A percentile compares a stretch with the other conserved stretches of the same genome.
Evolutionary conservation across 2,113 vertebrate genomes (phyloP).

Genomic region (Beaufortia kweichowensis): DNA sequence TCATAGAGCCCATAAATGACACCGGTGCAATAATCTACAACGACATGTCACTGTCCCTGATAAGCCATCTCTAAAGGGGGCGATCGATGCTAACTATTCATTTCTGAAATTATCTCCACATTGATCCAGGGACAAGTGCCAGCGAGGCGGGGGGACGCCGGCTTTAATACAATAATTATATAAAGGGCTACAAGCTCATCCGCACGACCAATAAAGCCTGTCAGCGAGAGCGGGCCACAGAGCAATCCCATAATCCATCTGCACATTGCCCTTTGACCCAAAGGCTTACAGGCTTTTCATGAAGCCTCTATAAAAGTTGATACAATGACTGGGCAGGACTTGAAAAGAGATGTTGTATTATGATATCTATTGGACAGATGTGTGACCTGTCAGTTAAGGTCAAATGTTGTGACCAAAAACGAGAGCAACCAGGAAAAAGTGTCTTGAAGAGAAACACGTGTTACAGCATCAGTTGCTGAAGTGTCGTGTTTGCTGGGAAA

Average conservation of each 20-base stretch:
- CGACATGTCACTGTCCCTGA: slow-evolving; percentile 85
- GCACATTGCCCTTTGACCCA: slow-evolving; percentile 90
- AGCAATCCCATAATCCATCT: slow-evolving; percentile 98
- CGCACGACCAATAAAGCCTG: slow-evolving; percentile 96
- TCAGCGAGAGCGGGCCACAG: slow-evolving; percentile 85
- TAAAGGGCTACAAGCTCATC: slow-evolving; percentile 99
- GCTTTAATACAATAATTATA: slow-evolving; percentile 99
- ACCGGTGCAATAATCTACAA: slow-evolving; percentile 93
- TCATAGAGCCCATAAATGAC: slow-evolving; percentile 96
- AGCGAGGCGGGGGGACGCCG: slow-evolving; percentile 83
- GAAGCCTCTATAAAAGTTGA: slow-evolving; percentile 82
- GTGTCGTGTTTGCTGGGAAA: no score
- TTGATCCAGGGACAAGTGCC: slow-evolving; percentile 95
- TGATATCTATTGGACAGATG: slow-evolving; percentile 57
- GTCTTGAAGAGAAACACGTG: no score
- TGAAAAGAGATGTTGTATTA: slow-evolving; percentile 63
- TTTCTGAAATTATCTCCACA: slow-evolving; percentile 99
- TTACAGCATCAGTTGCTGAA: no score
- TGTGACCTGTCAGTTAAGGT: slow-evolving; percentile 48
- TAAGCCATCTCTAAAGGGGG: slow-evolving; percentile 86
- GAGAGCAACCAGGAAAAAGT: no score
- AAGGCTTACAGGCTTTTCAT: slow-evolving; percentile 82
- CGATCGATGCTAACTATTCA: slow-evolving; percentile 99
- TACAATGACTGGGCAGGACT: slow-evolving; percentile 69
- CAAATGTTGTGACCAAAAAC: neutral